phyloP scores from a whole-genome alignment of 1,140 invertebrate species.

The Tetramorium simillimum region DNA sequence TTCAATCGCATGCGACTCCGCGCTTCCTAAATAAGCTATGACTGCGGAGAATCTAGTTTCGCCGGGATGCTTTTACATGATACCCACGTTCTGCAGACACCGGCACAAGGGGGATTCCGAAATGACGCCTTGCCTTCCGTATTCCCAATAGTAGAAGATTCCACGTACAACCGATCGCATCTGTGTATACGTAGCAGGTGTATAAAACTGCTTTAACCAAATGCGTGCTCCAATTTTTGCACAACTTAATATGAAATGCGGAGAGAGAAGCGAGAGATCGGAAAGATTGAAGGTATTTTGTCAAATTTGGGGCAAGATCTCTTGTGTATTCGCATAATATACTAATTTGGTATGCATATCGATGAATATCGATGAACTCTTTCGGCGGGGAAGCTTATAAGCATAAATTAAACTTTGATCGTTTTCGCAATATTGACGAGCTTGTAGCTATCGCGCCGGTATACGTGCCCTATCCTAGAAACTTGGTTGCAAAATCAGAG shows the following conservation, averaged over 20 bases:
- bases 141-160: conserved; percentile 37
- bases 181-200: neutral
- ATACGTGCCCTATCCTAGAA: neutral
- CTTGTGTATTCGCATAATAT: neutral
- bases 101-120: conserved; percentile 28
- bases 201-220: conserved; percentile 28
- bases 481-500: conserved; percentile 1
- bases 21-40: conserved; percentile 36
- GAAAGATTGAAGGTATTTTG: neutral
- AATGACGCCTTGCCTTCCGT: conserved; percentile 21
- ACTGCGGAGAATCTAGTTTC: conserved; percentile 38
- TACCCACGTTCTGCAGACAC: conserved; percentile 51
- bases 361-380: neutral
- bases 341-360: neutral
- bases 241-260: neutral
- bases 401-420: conserved; percentile 38
- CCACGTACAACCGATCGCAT: conserved; percentile 38
- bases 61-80: conserved; percentile 54
- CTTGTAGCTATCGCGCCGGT: neutral
- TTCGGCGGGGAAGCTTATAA: neutral
- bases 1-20: conserved; percentile 9
- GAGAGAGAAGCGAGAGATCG: neutral
- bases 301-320: neutral
- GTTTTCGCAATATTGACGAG: conserved; percentile 24
- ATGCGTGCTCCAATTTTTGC: conserved; percentile 34